phyloP scores from a whole-genome alignment of 2,113 vertebrate species.

The Pipra filicauda region DNA sequence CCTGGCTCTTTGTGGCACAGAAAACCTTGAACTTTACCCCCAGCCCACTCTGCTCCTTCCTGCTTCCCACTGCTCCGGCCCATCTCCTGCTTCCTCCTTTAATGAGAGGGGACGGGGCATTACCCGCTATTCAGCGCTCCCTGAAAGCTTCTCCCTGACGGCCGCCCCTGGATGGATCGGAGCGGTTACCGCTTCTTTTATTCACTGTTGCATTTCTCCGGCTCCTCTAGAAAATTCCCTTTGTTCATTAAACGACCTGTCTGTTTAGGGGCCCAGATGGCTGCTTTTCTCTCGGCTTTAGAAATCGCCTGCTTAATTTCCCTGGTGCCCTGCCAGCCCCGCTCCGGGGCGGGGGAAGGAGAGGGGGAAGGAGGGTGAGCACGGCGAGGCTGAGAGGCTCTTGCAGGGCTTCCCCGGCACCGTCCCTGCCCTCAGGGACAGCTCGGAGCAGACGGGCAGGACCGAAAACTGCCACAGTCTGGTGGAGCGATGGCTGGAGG shows the following conservation, averaged over 20 bases:
- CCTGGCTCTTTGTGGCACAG: neutral
- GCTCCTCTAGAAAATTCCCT: constrained; percentile 16
- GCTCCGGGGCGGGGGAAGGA: neutral
- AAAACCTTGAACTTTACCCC: neutral
- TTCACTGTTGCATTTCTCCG: neutral
- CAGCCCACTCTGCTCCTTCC: neutral
- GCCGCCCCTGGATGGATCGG: neutral
- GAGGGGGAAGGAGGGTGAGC: neutral
- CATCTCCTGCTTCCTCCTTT: neutral
- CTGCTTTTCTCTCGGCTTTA: neutral
- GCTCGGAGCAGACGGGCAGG: neutral
- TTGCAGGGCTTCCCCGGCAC: neutral
- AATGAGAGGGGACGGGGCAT: neutral
- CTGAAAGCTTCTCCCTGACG: neutral
- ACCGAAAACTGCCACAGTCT: neutral
- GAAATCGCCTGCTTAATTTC: constrained; percentile 5
- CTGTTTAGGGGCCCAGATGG: constrained; percentile 6
- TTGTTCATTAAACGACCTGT: neutral
- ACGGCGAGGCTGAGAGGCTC: rapidly evolving
- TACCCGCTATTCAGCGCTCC: neutral
- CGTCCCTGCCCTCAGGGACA: rapidly evolving
- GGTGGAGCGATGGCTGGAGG: neutral
- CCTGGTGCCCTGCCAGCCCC: constrained; percentile 5
- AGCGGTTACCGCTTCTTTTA: neutral
- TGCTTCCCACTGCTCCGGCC: neutral